A percentile compares a stretch with the other conserved stretches of the same genome.
These are phyloP conservation scores for Cryptocephalus primarius DNA, from an alignment of 2,888 invertebrate genomes.

Conservation along the genomic window DNA sequence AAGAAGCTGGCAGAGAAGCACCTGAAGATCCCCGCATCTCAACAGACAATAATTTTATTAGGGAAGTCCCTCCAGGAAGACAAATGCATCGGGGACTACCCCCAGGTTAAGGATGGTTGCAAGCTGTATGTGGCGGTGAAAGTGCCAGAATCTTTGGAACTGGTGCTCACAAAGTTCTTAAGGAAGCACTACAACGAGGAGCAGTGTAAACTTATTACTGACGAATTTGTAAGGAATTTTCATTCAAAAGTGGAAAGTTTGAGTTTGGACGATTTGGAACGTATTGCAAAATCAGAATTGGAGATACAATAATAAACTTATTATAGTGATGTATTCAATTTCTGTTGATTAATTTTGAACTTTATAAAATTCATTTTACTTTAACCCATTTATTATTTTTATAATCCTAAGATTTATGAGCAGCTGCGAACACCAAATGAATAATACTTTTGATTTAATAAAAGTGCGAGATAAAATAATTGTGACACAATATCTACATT, in stretches of 20 bases:
- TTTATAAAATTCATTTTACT: no score
- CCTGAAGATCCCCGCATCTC: slow-evolving; percentile 53
- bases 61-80: slow-evolving; percentile 65
- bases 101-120: slow-evolving; percentile 62
- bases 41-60: slow-evolving; percentile 60
- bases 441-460: no score
- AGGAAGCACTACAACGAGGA: slow-evolving; percentile 51
- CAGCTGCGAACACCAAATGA: no score
- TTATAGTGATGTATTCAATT: no score
- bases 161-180: slow-evolving; percentile 47
- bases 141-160: slow-evolving; percentile 52
- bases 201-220: slow-evolving; percentile 51
- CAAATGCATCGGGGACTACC: slow-evolving; percentile 56
- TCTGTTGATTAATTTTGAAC: no score
- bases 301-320: not conserved
- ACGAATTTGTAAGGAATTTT: slow-evolving; percentile 44
- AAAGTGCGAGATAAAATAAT: no score
- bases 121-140: slow-evolving; percentile 62
- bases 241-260: slow-evolving; percentile 31
- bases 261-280: slow-evolving; percentile 36
- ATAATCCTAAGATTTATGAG: no score
- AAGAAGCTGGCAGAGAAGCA: slow-evolving; percentile 55
- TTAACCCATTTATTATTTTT: no score
- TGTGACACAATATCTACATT: no score
- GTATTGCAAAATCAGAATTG: slow-evolving; percentile 33